Conservation (phyloP, 2,888 invertebrate genomes). For the Physocephala rufipes region DNA sequence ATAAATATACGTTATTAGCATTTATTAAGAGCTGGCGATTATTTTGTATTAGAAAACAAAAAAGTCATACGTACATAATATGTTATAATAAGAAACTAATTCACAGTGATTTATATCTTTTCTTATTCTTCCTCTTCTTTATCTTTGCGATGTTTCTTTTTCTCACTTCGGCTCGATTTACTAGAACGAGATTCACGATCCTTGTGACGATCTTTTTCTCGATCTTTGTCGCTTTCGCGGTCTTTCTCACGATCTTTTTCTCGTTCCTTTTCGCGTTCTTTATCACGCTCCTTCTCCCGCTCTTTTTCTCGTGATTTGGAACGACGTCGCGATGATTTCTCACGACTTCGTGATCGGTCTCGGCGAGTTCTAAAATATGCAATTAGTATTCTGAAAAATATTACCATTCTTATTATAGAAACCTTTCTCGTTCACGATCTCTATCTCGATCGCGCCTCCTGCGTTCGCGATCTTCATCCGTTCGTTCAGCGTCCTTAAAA, state of each 20-base stretch:
- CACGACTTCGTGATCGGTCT: constrained; percentile 57
- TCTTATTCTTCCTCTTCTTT: constrained; percentile 78
- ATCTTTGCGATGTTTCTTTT: constrained; percentile 79
- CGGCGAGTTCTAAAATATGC: constrained; percentile 42
- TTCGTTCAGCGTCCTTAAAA: constrained; percentile 47
- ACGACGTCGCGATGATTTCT: constrained; percentile 69
- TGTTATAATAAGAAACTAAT: too few relatives aligned
- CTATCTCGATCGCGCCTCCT: constrained; percentile 54
- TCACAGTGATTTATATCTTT: neutral
- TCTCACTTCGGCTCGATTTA: constrained; percentile 66
- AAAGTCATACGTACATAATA: too few relatives aligned
- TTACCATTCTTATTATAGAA: neutral
- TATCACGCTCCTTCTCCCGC: constrained; percentile 41
- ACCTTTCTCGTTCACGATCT: constrained; percentile 56
- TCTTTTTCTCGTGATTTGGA: constrained; percentile 67
- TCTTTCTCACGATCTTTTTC: constrained; percentile 52
- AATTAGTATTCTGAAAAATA: neutral
- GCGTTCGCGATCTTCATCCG: constrained; percentile 56
- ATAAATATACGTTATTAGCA: too few relatives aligned
- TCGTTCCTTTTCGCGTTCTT: constrained; percentile 42
- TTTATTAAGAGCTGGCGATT: too few relatives aligned
- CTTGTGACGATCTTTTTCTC: constrained; percentile 66
- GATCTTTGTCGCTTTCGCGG: constrained; percentile 68
- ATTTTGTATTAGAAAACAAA: too few relatives aligned
- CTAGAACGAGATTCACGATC: constrained; percentile 67